phyloP scores from a whole-genome alignment of 2,888 invertebrate species.

The Bugula neritina region DNA sequence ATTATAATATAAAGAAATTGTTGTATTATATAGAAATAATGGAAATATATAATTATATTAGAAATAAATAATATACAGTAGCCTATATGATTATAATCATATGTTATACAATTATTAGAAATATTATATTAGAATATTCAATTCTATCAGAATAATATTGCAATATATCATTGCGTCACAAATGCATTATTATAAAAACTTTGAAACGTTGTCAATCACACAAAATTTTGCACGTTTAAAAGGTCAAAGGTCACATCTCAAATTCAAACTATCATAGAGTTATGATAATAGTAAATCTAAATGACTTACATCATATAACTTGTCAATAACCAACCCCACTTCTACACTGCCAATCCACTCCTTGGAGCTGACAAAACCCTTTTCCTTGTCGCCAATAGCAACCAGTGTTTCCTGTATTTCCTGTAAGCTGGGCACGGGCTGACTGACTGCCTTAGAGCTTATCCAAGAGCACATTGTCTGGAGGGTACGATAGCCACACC shows the following conservation, averaged over 20 bases:
- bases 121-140: constrained; percentile 20
- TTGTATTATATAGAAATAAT: too few relatives aligned
- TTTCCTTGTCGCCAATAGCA: constrained; percentile 84
- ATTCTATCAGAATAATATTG: not conserved
- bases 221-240: too few relatives aligned
- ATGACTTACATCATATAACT: constrained; percentile 59
- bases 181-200: too few relatives aligned
- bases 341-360: constrained; percentile 98
- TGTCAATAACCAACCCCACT: constrained; percentile 81
- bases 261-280: too few relatives aligned
- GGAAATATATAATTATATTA: too few relatives aligned
- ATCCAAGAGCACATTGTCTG: constrained; percentile 96
- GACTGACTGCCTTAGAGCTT: constrained; percentile 60
- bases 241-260: too few relatives aligned
- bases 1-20: too few relatives aligned
- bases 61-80: too few relatives aligned
- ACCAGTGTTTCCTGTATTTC: constrained; percentile 75
- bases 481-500: constrained; percentile 92
- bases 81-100: too few relatives aligned
- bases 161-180: not conserved
- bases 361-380: constrained; percentile 74
- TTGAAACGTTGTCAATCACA: too few relatives aligned
- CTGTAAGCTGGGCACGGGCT: constrained; percentile 60
- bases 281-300: constrained; percentile 29
- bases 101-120: too few relatives aligned